A percentile compares a stretch with the other conserved stretches of the same genome.
phyloP scores from a whole-genome alignment of 2,113 vertebrate species.

The Typhlomys cinereus region DNA sequence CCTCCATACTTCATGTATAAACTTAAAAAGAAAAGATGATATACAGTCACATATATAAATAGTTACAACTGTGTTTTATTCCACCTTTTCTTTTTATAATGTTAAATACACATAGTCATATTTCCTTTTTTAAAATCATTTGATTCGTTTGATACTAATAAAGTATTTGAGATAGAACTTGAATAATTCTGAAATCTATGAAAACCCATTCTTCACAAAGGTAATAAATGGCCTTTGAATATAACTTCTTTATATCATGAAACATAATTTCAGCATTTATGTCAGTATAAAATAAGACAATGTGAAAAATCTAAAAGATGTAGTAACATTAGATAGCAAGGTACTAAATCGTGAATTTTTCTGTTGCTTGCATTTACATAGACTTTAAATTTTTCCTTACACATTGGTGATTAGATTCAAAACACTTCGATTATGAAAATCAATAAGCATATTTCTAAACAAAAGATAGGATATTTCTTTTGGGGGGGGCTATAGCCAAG shows the following conservation, averaged over 20 bases:
- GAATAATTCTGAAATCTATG: neutral
- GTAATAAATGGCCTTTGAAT: too few species aligned
- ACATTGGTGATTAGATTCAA: neutral
- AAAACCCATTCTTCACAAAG: neutral
- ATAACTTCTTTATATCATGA: too few species aligned
- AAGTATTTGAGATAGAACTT: accelerated
- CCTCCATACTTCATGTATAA: neutral
- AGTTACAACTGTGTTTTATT: neutral
- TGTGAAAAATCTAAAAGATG: too few species aligned
- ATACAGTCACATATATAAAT: neutral
- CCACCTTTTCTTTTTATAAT: neutral
- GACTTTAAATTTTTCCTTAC: neutral
- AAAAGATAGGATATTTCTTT: neutral
- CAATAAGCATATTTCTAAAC: neutral
- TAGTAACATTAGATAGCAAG: neutral
- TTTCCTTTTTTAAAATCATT: neutral
- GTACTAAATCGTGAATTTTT: neutral
- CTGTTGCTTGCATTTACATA: neutral
- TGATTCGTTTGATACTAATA: neutral
- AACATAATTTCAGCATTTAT: too few species aligned
- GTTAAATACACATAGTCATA: neutral
- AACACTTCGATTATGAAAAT: neutral
- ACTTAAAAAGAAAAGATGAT: neutral
- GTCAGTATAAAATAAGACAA: neutral
- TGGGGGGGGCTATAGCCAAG: accelerated